Evolutionary conservation across 30 jellyfish, hydroid and myxozoan species (phyloP).

Genomic region (Sanderia malayensis): DNA sequence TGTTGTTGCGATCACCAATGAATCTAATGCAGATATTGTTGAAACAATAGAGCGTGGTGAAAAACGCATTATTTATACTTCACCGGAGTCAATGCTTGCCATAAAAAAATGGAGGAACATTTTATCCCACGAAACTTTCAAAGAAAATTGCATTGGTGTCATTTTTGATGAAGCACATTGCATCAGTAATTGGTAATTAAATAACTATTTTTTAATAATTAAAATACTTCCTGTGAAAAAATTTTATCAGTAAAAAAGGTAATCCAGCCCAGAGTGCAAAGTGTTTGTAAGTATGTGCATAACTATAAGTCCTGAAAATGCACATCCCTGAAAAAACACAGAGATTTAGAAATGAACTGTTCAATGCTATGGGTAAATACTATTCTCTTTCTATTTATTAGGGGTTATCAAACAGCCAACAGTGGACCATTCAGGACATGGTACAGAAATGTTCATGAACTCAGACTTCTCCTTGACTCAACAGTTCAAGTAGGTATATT

Average conservation of each 20-base stretch:
- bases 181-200: slow-evolving; percentile 6
- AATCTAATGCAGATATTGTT: no score
- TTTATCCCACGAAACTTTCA: background rate
- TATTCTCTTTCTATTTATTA: no score
- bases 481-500: background rate
- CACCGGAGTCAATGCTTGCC: slow-evolving; percentile 13
- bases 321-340: no score
- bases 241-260: no score
- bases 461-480: background rate
- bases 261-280: no score
- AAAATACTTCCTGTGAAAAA: no score
- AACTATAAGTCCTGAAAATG: no score
- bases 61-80: background rate
- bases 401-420: slow-evolving; percentile 27
- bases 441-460: slow-evolving; percentile 11
- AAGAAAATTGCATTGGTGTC: background rate
- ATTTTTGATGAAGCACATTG: slow-evolving; percentile 18
- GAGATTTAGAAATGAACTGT: no score
- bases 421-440: slow-evolving; percentile 19
- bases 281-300: no score
- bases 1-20: slow-evolving; percentile 6
- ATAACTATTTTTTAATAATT: no score
- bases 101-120: background rate
- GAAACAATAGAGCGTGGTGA: background rate
- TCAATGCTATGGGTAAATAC: no score